phyloP scores from a whole-genome alignment of 2,888 invertebrate species.

The Xylota segnis region DNA sequence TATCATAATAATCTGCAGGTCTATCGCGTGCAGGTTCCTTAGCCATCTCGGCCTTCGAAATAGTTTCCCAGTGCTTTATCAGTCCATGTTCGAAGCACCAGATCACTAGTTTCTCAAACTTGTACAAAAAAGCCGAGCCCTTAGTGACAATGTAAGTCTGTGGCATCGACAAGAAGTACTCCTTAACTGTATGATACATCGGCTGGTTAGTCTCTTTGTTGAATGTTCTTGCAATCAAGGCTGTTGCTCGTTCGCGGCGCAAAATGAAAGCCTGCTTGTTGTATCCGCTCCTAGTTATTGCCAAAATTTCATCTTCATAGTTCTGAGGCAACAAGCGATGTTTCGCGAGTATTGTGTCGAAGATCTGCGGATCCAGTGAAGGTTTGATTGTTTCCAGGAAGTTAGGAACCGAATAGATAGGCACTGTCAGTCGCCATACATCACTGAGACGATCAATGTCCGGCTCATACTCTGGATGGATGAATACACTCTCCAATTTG shows the following conservation, averaged over 20 bases:
- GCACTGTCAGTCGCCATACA: conserved; percentile 71
- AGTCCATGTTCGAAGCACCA: conserved; percentile 80
- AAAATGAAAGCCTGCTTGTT: conserved; percentile 78
- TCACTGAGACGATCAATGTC: conserved; percentile 80
- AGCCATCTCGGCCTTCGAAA: conserved; percentile 54
- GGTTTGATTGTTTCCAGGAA: conserved; percentile 76
- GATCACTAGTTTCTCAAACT: conserved; percentile 79
- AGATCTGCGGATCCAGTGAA: conserved; percentile 74
- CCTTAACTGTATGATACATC: conserved; percentile 81
- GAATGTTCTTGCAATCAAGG: conserved; percentile 80
- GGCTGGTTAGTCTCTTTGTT: conserved; percentile 79
- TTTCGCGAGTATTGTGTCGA: conserved; percentile 60
- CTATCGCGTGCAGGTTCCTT: conserved; percentile 4
- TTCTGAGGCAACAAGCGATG: conserved; percentile 72
- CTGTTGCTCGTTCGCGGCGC: conserved; percentile 80
- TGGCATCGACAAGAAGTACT: conserved; percentile 80
- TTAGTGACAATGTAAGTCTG: conserved; percentile 79
- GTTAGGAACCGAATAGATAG: conserved; percentile 78
- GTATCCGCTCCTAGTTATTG: conserved; percentile 47
- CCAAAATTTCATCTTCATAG: conserved; percentile 54
- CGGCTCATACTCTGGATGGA: conserved; percentile 80
- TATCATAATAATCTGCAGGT: conserved; percentile 45
- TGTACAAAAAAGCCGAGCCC: conserved; percentile 80
- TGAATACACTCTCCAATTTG: conserved; percentile 82
- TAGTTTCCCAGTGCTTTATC: conserved; percentile 80